phyloP scores from a whole-genome alignment of 2,797 vertebrate genomes.

The Otolemur crassicaudatus region DNA sequence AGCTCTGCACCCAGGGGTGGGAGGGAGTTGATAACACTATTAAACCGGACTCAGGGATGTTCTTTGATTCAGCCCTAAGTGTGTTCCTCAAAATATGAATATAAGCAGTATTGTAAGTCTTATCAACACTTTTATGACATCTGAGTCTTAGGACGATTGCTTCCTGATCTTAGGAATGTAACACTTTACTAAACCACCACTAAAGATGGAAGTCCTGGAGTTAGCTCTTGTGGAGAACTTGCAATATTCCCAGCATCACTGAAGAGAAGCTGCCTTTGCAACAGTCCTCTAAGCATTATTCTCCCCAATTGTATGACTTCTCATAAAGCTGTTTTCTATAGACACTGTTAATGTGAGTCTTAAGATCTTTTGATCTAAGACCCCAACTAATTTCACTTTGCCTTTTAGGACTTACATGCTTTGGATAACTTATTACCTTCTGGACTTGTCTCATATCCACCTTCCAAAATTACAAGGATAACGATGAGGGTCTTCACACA shows the following conservation, averaged over 20 bases:
- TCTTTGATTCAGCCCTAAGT: background rate
- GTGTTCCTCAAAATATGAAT: background rate
- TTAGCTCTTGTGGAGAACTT: background rate
- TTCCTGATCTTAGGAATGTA: background rate
- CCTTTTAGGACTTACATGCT: background rate
- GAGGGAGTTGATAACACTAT: background rate
- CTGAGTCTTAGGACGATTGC: background rate
- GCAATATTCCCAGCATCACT: accelerated
- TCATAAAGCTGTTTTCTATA: too few relatives aligned
- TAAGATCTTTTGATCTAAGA: background rate
- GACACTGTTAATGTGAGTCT: background rate
- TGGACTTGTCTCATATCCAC: background rate
- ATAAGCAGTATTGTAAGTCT: background rate
- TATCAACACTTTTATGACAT: too few relatives aligned
- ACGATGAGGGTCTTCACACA: accelerated
- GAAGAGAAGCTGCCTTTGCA: background rate
- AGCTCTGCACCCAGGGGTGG: too few relatives aligned
- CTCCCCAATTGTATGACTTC: background rate
- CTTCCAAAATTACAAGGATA: too few relatives aligned
- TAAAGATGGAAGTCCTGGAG: background rate
- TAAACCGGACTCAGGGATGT: background rate
- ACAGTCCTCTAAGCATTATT: background rate
- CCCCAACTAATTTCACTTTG: background rate
- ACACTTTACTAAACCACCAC: background rate
- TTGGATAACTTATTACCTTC: background rate